phyloP scores from a whole-genome alignment of 2,797 vertebrate genomes.

The Myotis daubentonii region DNA sequence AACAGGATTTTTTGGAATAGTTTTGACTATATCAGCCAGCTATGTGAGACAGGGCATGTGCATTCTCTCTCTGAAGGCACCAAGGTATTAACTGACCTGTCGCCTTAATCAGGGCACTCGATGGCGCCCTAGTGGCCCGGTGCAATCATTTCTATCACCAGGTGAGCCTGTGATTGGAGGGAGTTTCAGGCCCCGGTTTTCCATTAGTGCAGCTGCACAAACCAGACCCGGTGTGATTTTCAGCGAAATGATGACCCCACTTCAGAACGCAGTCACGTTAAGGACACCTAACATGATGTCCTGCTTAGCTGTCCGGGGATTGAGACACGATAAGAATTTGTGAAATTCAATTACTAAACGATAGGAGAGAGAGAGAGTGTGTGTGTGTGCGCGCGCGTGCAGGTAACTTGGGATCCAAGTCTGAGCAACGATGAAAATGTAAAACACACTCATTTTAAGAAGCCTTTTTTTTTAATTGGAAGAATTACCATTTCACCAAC shows the following conservation, averaged over 20 bases:
- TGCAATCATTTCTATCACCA: not conserved
- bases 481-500: constrained; percentile 69
- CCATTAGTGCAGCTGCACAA: constrained; percentile 1
- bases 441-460: constrained; percentile 80
- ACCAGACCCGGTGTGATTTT: constrained; percentile 47
- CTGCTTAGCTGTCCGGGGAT: not conserved
- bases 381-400: not conserved
- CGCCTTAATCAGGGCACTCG: not conserved
- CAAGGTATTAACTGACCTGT: not conserved
- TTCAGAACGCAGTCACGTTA: not conserved
- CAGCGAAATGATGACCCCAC: constrained; percentile 15
- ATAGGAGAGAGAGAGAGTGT: not conserved
- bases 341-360: constrained; percentile 36
- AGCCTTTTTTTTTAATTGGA: constrained; percentile 65
- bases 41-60: not conserved
- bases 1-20: not conserved
- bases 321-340: constrained; percentile 1
- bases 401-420: constrained; percentile 57
- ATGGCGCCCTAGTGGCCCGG: not conserved
- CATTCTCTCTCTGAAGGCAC: not conserved
- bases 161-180: constrained; percentile 14
- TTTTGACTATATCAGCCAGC: not conserved
- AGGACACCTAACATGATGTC: not conserved
- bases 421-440: constrained; percentile 76
- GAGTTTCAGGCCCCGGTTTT: constrained; percentile 40